These are phyloP conservation scores for Philopotamus ludificatus DNA, from an alignment of 1,140 invertebrate genomes.

Conservation along the genomic window DNA sequence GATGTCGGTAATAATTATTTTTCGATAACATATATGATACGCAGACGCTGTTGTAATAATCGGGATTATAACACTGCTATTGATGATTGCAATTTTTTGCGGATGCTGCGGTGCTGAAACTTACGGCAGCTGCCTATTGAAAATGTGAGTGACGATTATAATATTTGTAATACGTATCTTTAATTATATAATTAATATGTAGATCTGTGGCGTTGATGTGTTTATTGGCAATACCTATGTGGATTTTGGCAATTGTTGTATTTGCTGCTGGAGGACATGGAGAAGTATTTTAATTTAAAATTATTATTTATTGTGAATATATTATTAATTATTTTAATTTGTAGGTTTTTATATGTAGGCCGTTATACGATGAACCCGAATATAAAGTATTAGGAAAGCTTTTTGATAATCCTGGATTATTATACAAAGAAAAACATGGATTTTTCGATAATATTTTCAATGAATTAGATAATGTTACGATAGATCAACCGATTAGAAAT, in stretches of 20 bases:
- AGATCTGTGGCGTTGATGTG: slow-evolving; percentile 54
- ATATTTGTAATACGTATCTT: slow-evolving; percentile 10
- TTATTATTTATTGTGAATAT: neutral
- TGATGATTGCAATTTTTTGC: slow-evolving; percentile 48
- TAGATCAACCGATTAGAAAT: slow-evolving; percentile 52
- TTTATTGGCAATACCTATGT: slow-evolving; percentile 51
- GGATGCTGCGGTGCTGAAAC: slow-evolving; percentile 51
- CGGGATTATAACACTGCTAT: slow-evolving; percentile 47
- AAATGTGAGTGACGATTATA: slow-evolving; percentile 48
- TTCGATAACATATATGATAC: slow-evolving; percentile 22
- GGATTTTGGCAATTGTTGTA: slow-evolving; percentile 50
- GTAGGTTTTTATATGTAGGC: slow-evolving; percentile 62
- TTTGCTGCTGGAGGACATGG: slow-evolving; percentile 56
- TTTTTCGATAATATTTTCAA: slow-evolving; percentile 60
- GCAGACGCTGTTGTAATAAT: slow-evolving; percentile 48
- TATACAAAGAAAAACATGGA: slow-evolving; percentile 56
- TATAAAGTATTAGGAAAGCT: slow-evolving; percentile 60
- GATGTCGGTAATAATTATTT: neutral
- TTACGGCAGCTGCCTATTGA: slow-evolving; percentile 50
- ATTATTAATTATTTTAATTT: slow-evolving; percentile 7
- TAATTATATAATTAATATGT: slow-evolving; percentile 10
- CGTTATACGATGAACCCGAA: slow-evolving; percentile 60
- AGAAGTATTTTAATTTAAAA: slow-evolving; percentile 44
- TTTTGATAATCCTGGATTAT: slow-evolving; percentile 61
- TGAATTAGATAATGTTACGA: slow-evolving; percentile 51